Evolutionary conservation across 2,113 vertebrate species (phyloP), one percentile per base, ranked within the genome.

Genomic region (Caranx melampygus): DNA sequence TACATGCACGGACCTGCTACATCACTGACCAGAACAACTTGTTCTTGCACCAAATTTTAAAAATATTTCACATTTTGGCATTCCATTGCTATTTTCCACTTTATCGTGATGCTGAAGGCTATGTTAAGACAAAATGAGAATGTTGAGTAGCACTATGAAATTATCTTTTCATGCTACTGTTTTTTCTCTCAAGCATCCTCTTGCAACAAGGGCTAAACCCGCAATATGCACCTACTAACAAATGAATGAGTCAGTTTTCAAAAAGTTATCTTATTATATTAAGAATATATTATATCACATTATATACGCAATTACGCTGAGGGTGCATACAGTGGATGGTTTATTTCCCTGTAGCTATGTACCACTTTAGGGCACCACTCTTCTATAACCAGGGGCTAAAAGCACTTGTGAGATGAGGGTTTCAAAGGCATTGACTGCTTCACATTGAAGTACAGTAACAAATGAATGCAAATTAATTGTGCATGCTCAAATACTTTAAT

Each of bases 401-500:
- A 58, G 20, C 45, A 35, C 40, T 6, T 55, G 34, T 33, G 52
- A 34, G 26, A 26, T 26, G 26, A 26, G 26, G 26, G 15, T 54
- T 63, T 60, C n/a, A 69, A 26, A 6, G 40, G n/a, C 47, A 75
- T 47, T 63, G 15, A 12, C 9, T 52, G 40, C 12, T 31, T 55
- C 5, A 73, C 72, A 57, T 37, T 79, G 33, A 51, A 63, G 0
- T 8, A 31, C 49, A 37, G 7, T 15, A 4, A 4, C 21, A 70
- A 57, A 21, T 16, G 8, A 61, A 67, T 59, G 54, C 65, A 74
- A 86, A 79, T 75, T 5, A 77, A 60, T 54, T 55, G 33, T 20
- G 35, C 26, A 31, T 40, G 34, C 35, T 40, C 42, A 45, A 86
- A 87, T 78, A 63, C 44, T 67, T 31, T 76, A 77, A 74, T 40